Base-by-base conservation (phyloP, 2,113 vertebrate species). In the Monopterus albus region DNA sequence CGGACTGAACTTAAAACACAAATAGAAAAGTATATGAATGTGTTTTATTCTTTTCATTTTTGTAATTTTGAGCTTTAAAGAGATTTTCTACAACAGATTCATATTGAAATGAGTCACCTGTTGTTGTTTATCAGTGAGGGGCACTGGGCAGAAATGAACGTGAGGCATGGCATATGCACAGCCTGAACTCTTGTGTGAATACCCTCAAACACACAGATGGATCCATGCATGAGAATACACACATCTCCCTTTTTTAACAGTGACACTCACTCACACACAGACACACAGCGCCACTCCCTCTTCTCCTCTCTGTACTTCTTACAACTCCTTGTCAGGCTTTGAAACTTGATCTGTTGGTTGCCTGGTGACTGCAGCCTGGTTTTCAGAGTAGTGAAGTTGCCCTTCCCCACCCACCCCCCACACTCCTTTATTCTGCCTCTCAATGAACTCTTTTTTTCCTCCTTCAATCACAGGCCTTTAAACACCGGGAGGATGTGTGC, bases 271-370 rank as follows among this genome's bases (percentile, higher is more conserved):
- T n/a, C 25, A 31, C 79, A 75, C 45, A 75, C 45, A 59, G 75
- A 73, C 42, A 47, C 74, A 64, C 26, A 64, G n/a, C 26, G 35
- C 11, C 28, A 21, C 74, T 43, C 63, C 59, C 47, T 68, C 68
- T 57, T 51, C 21, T 65, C 25, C 67, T 40, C 85, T 75, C 76
- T 86, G 69, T 74, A 75, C 81, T 87, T 85, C 82, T 83, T 82
- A 86, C 81, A 92, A 86, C 84, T 91, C 72, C 84, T 85, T 85
- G 83, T 88, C 86, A 87, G 77, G 68, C 89, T 93, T 92, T 92
- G 91, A 92, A 93, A 93, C 83, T 78, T 91, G 91, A 92, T 91
- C 85, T 81, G 70, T 50, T 58, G 80, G 91, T 93, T 91, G 91
- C 92, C 89, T 91, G 84, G 91, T 90, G 88, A 93, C 88, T 80